Conservation (phyloP, 1,140 invertebrate genomes). For the Charaxes varanes region DNA sequence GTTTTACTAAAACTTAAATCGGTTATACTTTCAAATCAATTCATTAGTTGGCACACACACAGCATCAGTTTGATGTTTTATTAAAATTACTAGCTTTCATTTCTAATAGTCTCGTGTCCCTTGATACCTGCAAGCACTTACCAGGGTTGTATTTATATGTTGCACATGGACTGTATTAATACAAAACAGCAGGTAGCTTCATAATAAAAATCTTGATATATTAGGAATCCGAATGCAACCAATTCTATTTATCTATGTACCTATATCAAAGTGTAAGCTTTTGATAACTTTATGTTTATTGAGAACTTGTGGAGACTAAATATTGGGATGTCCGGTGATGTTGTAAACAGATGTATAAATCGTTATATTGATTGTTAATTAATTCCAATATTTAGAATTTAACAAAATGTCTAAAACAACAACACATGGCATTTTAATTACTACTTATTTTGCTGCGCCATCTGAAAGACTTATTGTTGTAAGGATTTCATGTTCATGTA, state of each 20-base stretch:
- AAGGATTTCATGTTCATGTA: slow-evolving; percentile 72
- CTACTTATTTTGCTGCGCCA: slow-evolving; percentile 57
- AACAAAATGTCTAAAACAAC: slow-evolving; percentile 38
- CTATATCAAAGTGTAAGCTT: slow-evolving; percentile 40
- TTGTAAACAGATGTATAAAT: slow-evolving; percentile 66
- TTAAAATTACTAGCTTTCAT: slow-evolving; percentile 50
- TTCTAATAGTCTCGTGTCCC: slow-evolving; percentile 66
- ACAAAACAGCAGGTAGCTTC: slow-evolving; percentile 20
- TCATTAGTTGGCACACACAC: slow-evolving; percentile 40
- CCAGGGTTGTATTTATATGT: slow-evolving; percentile 56
- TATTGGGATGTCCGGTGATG: slow-evolving; percentile 61
- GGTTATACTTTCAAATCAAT: slow-evolving; percentile 21
- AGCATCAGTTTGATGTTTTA: slow-evolving; percentile 38
- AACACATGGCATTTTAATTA: slow-evolving; percentile 62
- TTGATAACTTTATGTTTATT: slow-evolving; percentile 34
- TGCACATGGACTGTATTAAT: slow-evolving; percentile 44
- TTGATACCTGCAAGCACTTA: slow-evolving; percentile 63
- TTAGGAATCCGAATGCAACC: slow-evolving; percentile 26
- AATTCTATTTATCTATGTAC: slow-evolving; percentile 16
- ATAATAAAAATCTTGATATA: slow-evolving; percentile 19
- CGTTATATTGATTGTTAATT: slow-evolving; percentile 60
- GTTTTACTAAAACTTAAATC: slow-evolving; percentile 21
- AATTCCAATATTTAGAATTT: slow-evolving; percentile 68
- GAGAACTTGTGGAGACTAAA: slow-evolving; percentile 46
- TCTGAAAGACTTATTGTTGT: slow-evolving; percentile 71